Conservation (phyloP, 2,113 vertebrate species). For the Mormyrus lacerda region DNA sequence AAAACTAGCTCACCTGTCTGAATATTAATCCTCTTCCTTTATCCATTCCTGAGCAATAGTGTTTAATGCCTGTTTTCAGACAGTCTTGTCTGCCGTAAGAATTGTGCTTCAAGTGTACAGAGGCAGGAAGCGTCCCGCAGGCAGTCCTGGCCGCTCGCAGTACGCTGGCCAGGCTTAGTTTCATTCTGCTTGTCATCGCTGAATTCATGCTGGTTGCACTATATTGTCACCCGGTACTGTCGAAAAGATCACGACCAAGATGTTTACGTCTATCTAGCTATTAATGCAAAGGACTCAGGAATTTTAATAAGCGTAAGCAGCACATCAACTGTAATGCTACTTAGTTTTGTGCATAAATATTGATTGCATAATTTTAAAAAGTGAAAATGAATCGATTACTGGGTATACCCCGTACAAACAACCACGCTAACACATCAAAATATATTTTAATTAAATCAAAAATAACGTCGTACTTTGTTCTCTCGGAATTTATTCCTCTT, state of each 20-base stretch:
- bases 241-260: not conserved
- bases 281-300: too few species aligned
- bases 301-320: too few species aligned
- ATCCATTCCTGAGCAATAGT: conserved; percentile 40
- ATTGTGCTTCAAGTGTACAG: not conserved
- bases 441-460: too few species aligned
- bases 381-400: too few species aligned
- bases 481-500: too few species aligned
- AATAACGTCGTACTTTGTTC: too few species aligned
- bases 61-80: not conserved
- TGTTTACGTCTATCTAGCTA: too few species aligned
- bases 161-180: conserved; percentile 27
- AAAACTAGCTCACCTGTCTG: conserved; percentile 48
- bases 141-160: conserved; percentile 24
- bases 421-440: too few species aligned
- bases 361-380: too few species aligned
- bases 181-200: conserved; percentile 21
- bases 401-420: too few species aligned
- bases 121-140: conserved; percentile 3
- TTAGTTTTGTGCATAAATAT: too few species aligned
- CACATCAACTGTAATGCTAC: too few species aligned
- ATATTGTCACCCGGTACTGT: not conserved
- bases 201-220: conserved; percentile 37
- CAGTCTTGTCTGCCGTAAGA: rapidly evolving
- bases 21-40: conserved; percentile 44